phyloP scores from a whole-genome alignment of 2,888 invertebrate species.

The Theretra japonica region DNA sequence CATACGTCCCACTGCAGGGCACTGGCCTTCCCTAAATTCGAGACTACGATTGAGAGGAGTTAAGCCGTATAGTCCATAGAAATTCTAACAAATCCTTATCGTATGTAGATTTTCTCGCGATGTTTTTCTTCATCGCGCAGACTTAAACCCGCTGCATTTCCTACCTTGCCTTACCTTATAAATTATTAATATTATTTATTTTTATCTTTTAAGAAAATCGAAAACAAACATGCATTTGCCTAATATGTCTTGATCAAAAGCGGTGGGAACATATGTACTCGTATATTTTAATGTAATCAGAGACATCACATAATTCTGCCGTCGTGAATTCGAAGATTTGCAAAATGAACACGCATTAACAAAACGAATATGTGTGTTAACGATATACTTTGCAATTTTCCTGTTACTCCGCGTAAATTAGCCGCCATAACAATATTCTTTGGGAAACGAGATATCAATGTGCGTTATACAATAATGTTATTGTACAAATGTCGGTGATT shows the following conservation, averaged over 20 bases:
- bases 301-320: constrained; percentile 4
- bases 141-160: too few relatives aligned
- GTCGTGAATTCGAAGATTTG: not conserved
- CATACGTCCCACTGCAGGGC: too few relatives aligned
- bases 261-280: not conserved
- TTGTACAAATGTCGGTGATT: constrained; percentile 16
- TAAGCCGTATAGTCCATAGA: too few relatives aligned
- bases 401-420: constrained; percentile 14
- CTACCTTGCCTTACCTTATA: too few relatives aligned
- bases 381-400: constrained; percentile 3
- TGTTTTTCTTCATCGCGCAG: too few relatives aligned
- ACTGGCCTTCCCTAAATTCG: too few relatives aligned
- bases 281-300: not conserved
- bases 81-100: too few relatives aligned
- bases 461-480: constrained; percentile 26
- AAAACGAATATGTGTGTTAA: constrained; percentile 24
- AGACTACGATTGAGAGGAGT: too few relatives aligned
- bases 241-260: not conserved
- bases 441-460: constrained; percentile 25
- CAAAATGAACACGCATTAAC: constrained; percentile 16
- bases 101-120: too few relatives aligned
- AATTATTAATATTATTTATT: too few relatives aligned
- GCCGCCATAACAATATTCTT: constrained; percentile 18
- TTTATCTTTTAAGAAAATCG: too few relatives aligned
- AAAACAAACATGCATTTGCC: too few relatives aligned